Evolutionary conservation across 2,888 invertebrate species (phyloP).

Genomic region (Drosophila barbarae): DNA sequence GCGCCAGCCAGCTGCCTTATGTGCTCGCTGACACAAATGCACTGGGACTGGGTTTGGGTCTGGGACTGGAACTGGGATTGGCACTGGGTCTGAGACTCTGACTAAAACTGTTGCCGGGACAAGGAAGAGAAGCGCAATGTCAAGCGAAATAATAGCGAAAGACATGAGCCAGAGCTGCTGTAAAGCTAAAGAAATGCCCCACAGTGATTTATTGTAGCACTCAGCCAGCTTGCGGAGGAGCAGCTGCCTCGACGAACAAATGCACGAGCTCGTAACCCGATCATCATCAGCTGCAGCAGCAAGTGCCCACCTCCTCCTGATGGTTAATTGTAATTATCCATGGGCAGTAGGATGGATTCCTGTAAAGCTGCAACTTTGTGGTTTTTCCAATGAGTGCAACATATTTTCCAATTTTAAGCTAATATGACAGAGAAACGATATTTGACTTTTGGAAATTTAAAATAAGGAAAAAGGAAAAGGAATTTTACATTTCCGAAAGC

Average conservation of each 20-base stretch:
- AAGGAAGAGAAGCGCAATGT: conserved; percentile 70
- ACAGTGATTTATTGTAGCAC: conserved; percentile 66
- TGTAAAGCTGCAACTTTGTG: too few species aligned
- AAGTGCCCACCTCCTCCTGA: conserved; percentile 7
- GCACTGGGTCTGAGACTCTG: conserved; percentile 47
- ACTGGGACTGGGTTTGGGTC: conserved; percentile 53
- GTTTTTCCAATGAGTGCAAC: too few species aligned
- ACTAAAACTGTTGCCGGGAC: conserved; percentile 45
- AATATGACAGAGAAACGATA: too few species aligned
- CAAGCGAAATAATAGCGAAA: conserved; percentile 68
- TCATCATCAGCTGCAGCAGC: conserved; percentile 39
- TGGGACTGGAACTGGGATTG: conserved; percentile 45
- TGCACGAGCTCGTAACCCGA: conserved; percentile 37
- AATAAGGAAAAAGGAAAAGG: too few species aligned
- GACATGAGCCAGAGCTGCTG: conserved; percentile 51
- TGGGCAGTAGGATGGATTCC: background rate
- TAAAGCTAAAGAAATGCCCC: conserved; percentile 59
- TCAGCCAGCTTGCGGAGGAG: conserved; percentile 46
- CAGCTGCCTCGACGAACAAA: conserved; percentile 38
- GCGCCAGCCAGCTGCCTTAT: conserved; percentile 62
- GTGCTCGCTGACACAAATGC: conserved; percentile 65
- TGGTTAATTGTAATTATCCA: conserved; percentile 8
- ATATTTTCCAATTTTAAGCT: too few species aligned
- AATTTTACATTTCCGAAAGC: too few species aligned
- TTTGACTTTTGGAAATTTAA: too few species aligned